Evolutionary conservation across 2,113 vertebrate genomes (phyloP).

Genomic region (Cromileptes altivelis): DNA sequence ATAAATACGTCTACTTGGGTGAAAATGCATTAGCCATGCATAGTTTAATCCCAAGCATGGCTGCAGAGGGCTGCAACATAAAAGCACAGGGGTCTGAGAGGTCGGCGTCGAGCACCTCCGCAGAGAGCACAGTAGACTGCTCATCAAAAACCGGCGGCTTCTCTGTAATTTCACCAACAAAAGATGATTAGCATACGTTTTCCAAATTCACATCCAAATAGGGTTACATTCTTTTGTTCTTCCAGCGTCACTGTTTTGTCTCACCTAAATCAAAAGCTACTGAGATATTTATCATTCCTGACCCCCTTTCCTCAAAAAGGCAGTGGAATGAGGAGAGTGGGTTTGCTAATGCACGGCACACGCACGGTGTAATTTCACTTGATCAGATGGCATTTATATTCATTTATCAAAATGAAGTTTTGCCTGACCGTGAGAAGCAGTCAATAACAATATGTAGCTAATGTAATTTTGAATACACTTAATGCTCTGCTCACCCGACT

Average conservation of each 20-base stretch:
- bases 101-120: conserved; percentile 34
- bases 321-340: conserved; percentile 10
- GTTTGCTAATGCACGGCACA: neutral
- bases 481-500: conserved; percentile 53
- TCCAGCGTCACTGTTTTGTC: conserved; percentile 14
- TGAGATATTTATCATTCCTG: neutral
- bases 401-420: conserved; percentile 52
- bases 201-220: conserved; percentile 49
- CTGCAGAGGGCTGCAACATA: conserved; percentile 31
- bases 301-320: conserved; percentile 4
- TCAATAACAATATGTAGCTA: conserved; percentile 54
- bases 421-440: conserved; percentile 40
- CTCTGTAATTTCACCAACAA: conserved; percentile 60
- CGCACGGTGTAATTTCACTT: conserved; percentile 3
- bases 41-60: conserved; percentile 51
- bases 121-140: conserved; percentile 47
- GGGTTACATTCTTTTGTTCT: conserved; percentile 33
- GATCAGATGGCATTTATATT: conserved; percentile 44
- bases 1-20: conserved; percentile 59
- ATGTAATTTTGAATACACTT: conserved; percentile 61
- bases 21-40: conserved; percentile 57
- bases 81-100: conserved; percentile 53
- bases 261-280: neutral
- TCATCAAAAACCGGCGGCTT: conserved; percentile 52
- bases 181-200: conserved; percentile 59